Evolutionary conservation across 2,888 invertebrate genomes (phyloP), one percentile per base, ranked within the genome.

Genomic region (Podotricha telesiphe): DNA sequence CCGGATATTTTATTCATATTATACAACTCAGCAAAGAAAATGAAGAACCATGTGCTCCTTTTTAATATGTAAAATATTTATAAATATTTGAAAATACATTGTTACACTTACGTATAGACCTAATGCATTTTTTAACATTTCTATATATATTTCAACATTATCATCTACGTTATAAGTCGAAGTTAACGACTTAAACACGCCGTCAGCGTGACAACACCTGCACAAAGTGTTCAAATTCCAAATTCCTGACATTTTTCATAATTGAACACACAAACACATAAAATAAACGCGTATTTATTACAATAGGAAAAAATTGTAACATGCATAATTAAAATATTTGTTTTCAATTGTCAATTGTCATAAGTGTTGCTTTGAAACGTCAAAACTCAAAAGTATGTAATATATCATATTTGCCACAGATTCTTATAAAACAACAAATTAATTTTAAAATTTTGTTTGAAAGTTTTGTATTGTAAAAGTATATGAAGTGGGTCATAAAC

Each of bases 201-300:
- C 78, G 58, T 76, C 75, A 1, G 69, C 67, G 51, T 76, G 78
- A 65, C 78, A 78, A 63, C 77, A 78, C n/a, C 78, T 74, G 51
- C 77, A 77, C n/a, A 77, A 65, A 10, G 73, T 64, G 17, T 61
- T 66, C 8, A 77, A 67, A 58, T 62, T 77, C 69, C 68, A 76
- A 48, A 77, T 76, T 59, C 74, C 73, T 2, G 75, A n/a, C 76
- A 76, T 76, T 62, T 53, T 61, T 19, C 15, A 40, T 66, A 45
- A 34, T 45, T 15, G 42, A 10, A 28, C 11, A 28, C n/a, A 13
- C 0, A 37, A 62, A 19, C 19, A 17, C 15, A 50, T 28, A 11
- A 17, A 17, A 34, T 34, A 55, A 17, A 55, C 11, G 17, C 4
- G 11, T 37, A 7, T 34, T 4, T 34, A 34, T 11, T 55, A 11